Evolutionary conservation across 2,888 invertebrate genomes (phyloP).

Genomic region (Auanema sp.): DNA sequence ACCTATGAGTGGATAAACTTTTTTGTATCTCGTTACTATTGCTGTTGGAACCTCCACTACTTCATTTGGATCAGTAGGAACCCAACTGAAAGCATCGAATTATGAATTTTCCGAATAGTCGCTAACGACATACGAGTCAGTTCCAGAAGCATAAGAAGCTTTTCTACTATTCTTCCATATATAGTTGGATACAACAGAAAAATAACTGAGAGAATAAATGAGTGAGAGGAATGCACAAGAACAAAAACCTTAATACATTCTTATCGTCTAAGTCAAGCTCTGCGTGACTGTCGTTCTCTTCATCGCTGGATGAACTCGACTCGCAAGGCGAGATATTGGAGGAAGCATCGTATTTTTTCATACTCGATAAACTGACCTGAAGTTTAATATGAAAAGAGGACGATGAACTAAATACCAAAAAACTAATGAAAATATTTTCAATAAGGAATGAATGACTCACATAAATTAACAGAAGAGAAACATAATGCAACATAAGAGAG

Average conservation of each 20-base stretch:
- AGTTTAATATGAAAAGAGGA: conserved; percentile 21
- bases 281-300: conserved; percentile 6
- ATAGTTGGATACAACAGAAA: conserved; percentile 10
- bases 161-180: conserved; percentile 6
- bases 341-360: conserved; percentile 25
- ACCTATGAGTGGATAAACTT: conserved; percentile 29
- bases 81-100: conserved; percentile 23
- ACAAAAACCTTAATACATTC: conserved; percentile 12
- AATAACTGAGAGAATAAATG: conserved; percentile 10
- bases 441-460: too few relatives aligned
- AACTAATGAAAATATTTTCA: too few relatives aligned
- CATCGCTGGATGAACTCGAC: conserved; percentile 1
- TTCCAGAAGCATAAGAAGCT: conserved; percentile 8
- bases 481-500: too few relatives aligned
- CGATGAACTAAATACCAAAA: conserved; percentile 16
- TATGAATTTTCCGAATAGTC: background rate
- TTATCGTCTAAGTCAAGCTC: conserved; percentile 12
- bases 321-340: conserved; percentile 13
- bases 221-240: background rate
- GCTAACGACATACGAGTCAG: background rate
- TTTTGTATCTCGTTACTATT: conserved; percentile 24
- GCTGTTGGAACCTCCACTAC: conserved; percentile 32
- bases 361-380: conserved; percentile 37
- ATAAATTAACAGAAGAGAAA: too few relatives aligned
- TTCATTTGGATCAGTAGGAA: conserved; percentile 26